Evolutionary conservation across 2,797 vertebrate genomes (phyloP).

Genomic region (Gallirallus australis): DNA sequence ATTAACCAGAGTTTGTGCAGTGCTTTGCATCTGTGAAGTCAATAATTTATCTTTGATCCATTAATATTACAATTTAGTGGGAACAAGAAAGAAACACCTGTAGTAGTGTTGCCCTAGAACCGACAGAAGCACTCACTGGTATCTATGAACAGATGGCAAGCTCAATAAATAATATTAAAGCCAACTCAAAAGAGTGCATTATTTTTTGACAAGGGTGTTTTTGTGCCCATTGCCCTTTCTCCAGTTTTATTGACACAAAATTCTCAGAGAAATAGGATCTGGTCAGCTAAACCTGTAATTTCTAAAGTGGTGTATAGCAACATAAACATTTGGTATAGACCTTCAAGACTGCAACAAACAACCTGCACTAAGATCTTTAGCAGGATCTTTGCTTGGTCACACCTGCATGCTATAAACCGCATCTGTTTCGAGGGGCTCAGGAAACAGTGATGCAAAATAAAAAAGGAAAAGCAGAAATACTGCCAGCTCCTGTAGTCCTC

Average conservation of each 20-base stretch:
- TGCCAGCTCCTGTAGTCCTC: background rate
- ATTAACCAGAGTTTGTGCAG: background rate
- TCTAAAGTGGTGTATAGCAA: background rate
- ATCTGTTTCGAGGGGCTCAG: background rate
- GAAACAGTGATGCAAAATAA: background rate
- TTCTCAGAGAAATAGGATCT: background rate
- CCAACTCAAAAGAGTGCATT: background rate
- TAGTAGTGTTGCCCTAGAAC: background rate
- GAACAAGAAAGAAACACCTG: background rate
- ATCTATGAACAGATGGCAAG: background rate
- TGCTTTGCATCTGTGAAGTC: background rate
- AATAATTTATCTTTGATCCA: background rate
- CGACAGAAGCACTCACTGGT: background rate
- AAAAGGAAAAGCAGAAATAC: background rate
- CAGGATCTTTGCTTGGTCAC: background rate
- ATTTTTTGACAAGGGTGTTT: background rate
- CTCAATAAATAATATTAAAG: constrained; percentile 12
- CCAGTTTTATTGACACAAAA: background rate
- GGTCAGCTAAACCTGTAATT: background rate
- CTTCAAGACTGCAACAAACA: background rate
- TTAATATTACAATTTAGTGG: background rate
- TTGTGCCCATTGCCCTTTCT: background rate
- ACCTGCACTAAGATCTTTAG: background rate
- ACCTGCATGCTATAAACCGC: background rate
- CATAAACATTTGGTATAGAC: background rate